These are phyloP conservation scores for Zhengitettix transpicula DNA, from an alignment of 2,888 invertebrate genomes.

Conservation along the genomic window DNA sequence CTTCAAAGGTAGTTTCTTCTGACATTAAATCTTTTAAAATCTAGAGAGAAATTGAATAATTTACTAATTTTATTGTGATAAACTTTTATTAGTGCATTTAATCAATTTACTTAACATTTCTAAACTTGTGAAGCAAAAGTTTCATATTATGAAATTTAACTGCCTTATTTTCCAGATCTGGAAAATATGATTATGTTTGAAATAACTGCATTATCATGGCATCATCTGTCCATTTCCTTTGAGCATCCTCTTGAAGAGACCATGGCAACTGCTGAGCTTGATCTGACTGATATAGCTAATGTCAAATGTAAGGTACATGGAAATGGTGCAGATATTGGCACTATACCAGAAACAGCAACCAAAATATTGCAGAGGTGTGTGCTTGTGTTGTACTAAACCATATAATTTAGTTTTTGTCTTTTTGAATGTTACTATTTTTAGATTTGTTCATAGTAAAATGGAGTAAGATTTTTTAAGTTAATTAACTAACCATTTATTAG, in stretches of 20 bases:
- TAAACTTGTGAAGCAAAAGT: too few species aligned
- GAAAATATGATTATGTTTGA: constrained; percentile 78
- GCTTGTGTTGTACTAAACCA: background rate
- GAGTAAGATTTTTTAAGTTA: too few species aligned
- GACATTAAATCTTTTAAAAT: too few species aligned
- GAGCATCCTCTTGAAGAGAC: constrained; percentile 87
- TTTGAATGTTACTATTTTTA: too few species aligned
- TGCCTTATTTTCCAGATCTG: constrained; percentile 33
- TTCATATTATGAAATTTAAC: background rate
- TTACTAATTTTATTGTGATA: too few species aligned
- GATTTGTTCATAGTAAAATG: too few species aligned
- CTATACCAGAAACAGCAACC: constrained; percentile 36
- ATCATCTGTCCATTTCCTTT: constrained; percentile 75
- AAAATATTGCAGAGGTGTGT: constrained; percentile 57
- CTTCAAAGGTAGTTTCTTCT: too few species aligned
- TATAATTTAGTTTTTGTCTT: background rate
- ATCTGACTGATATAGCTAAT: constrained; percentile 62
- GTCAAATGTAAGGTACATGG: constrained; percentile 64
- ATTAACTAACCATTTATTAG: too few species aligned
- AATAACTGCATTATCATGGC: constrained; percentile 76
- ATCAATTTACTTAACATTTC: too few species aligned
- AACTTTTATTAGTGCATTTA: too few species aligned
- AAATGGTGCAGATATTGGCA: constrained; percentile 22
- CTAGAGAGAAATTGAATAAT: too few species aligned
- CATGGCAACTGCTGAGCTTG: constrained; percentile 82